Percentiles rank a stretch among this genome's conserved stretches.
Conservation (phyloP, 2,113 vertebrate genomes). For the Probosciger aterrimus region DNA sequence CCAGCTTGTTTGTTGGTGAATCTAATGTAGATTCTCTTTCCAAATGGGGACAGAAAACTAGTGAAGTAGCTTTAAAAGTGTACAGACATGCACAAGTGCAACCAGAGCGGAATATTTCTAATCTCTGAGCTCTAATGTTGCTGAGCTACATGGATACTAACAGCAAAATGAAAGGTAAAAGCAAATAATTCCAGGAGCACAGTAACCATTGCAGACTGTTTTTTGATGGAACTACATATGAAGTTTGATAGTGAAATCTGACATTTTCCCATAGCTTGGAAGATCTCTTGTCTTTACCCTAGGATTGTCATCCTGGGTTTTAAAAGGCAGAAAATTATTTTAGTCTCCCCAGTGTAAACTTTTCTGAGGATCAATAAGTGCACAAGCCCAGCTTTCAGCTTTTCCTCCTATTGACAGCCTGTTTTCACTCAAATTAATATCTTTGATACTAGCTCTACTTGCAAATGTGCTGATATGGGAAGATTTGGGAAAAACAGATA, state of each 20-base stretch:
- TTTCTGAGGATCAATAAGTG: background rate
- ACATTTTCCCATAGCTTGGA: background rate
- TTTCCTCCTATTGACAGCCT: background rate
- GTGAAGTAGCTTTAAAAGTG: background rate
- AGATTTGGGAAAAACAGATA: constrained; percentile 21
- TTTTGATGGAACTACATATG: background rate
- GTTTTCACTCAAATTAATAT: background rate
- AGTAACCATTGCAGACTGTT: rapidly evolving
- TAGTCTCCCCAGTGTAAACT: background rate
- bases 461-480: background rate
- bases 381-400: background rate
- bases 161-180: background rate
- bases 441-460: constrained; percentile 23
- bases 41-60: background rate
- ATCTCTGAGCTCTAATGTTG: background rate
- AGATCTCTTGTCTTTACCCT: background rate
- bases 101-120: background rate
- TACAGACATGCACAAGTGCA: background rate
- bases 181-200: background rate
- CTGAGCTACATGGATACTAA: background rate
- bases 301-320: background rate
- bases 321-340: background rate
- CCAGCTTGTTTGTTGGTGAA: background rate
- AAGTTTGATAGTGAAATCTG: background rate
- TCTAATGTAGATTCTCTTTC: background rate